Conservation (phyloP, 23 tunicate genomes). For the Diplosoma virens region DNA sequence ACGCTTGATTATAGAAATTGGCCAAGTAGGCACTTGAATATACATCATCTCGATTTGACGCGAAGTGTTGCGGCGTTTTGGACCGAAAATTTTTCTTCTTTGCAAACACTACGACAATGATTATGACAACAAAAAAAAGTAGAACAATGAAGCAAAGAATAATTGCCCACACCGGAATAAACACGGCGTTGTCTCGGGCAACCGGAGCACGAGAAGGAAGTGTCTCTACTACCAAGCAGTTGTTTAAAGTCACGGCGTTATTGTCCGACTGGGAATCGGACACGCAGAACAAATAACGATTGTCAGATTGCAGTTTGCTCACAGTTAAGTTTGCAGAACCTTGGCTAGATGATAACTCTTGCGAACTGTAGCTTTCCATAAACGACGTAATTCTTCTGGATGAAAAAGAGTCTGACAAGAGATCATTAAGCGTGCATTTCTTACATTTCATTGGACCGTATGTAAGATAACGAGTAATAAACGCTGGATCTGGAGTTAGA, state of each 20-base stretch:
- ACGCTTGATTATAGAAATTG: background rate
- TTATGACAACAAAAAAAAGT: slow-evolving; percentile 10
- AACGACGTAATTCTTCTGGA: background rate
- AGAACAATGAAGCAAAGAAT: slow-evolving; percentile 21
- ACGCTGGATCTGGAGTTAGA: slow-evolving; percentile 37
- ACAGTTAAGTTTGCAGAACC: slow-evolving; percentile 18
- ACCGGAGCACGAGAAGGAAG: background rate
- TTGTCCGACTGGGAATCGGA: slow-evolving; percentile 54
- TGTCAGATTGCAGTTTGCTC: slow-evolving; percentile 27
- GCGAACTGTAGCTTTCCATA: slow-evolving; percentile 16
- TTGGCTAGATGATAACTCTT: background rate
- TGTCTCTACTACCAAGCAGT: slow-evolving; percentile 35
- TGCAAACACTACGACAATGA: background rate
- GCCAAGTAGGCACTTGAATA: slow-evolving; percentile 34
- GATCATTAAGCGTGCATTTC: slow-evolving; percentile 38
- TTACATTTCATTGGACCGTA: slow-evolving; percentile 63
- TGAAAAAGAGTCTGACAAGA: background rate
- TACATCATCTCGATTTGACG: slow-evolving; percentile 17
- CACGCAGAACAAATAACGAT: slow-evolving; percentile 52
- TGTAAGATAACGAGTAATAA: slow-evolving; percentile 25
- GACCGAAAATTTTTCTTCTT: background rate
- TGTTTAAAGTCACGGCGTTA: slow-evolving; percentile 6
- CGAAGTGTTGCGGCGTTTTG: background rate
- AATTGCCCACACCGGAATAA: slow-evolving; percentile 31
- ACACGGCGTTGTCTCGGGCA: background rate